phyloP scores from a whole-genome alignment of 2,113 vertebrate species.

The Rhadina sibilatrix region DNA sequence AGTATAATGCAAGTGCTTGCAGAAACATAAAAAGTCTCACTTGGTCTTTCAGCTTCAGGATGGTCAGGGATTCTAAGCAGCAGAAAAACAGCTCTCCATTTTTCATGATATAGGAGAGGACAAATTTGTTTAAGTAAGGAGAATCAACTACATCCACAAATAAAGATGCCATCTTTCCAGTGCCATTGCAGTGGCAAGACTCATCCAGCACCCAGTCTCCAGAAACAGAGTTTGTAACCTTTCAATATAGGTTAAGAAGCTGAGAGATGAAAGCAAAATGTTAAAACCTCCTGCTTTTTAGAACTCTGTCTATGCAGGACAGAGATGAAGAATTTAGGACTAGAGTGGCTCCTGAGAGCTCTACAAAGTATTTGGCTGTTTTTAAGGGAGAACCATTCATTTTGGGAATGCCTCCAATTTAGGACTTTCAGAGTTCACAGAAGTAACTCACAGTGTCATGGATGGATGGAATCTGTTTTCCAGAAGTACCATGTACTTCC shows the following conservation, averaged over 20 bases:
- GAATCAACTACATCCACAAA: not conserved
- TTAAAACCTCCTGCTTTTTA: not conserved
- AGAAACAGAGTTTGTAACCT: not conserved
- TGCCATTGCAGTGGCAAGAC: not conserved
- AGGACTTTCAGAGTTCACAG: not conserved
- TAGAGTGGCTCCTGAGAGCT: not conserved
- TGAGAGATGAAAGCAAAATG: not conserved
- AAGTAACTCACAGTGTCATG: not conserved
- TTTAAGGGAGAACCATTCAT: not conserved
- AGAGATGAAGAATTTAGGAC: not conserved
- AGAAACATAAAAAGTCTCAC: not conserved
- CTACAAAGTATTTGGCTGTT: not conserved
- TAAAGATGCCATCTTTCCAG: not conserved
- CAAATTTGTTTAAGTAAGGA: not conserved
- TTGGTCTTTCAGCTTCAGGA: not conserved
- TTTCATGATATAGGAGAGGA: not conserved
- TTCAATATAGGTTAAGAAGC: not conserved
- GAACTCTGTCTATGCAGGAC: not conserved
- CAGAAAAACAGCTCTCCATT: not conserved
- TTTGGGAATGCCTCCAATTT: not conserved
- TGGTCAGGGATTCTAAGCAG: not conserved
- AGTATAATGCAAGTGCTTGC: not conserved
- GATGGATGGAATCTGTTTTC: not conserved
- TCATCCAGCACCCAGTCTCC: not conserved
- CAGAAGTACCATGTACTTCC: not conserved